Evolutionary conservation across 2,113 vertebrate genomes (phyloP).

Genomic region (Gavia stellata): DNA sequence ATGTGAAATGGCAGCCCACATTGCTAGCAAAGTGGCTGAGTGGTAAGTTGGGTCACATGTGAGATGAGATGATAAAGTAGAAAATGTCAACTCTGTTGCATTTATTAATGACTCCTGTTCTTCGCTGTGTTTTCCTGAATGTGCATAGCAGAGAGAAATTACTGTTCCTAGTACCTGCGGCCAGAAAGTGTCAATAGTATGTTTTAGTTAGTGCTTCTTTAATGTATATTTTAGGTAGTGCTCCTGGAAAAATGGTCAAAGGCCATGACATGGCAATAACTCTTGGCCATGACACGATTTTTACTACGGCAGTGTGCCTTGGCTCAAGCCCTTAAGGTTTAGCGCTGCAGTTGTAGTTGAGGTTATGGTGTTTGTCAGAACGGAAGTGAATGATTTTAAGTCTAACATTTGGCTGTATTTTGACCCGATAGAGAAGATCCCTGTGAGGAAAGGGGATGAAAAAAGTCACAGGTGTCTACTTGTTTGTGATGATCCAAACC

Average conservation of each 20-base stretch:
- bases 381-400: neutral
- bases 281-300: neutral
- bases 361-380: neutral
- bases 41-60: neutral
- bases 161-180: neutral
- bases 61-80: neutral
- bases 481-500: neutral
- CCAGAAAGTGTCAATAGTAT: neutral
- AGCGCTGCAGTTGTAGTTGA: neutral
- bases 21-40: neutral
- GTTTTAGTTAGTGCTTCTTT: neutral
- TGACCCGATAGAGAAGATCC: neutral
- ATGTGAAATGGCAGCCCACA: neutral
- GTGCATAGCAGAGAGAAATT: neutral
- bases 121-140: neutral
- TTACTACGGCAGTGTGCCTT: neutral
- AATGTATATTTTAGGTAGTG: neutral
- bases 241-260: neutral
- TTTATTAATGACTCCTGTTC: neutral
- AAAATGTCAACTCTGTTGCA: neutral
- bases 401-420: neutral
- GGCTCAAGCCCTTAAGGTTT: neutral
- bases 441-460: neutral
- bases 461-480: neutral
- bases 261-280: neutral